Base-by-base conservation (phyloP, 2,888 invertebrate species). In the Amorpha juglandis region DNA sequence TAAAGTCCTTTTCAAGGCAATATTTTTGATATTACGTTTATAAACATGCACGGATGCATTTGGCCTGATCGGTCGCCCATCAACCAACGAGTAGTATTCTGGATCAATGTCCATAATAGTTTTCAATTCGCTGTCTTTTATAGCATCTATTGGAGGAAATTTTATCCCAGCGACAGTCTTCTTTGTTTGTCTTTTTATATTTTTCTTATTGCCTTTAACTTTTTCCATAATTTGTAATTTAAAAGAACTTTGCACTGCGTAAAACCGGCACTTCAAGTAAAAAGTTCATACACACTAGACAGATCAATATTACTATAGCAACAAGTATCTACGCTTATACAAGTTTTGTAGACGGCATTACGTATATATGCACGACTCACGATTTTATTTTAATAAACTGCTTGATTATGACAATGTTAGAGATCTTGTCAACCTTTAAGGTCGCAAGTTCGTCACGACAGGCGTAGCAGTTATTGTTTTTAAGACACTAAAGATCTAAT, bases 21-120 rank as follows among this genome's bases (percentile, higher is more conserved):
- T 78, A 55, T 91, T 84, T 74, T 92, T 91, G 47, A 93, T 89
- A 65, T 94, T 88, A 65, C 88, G 81, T 69, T 95, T 91, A 75
- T 96, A 96, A 63, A 92, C 87, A 50, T 88, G 80, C 63, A 94
- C 86, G 19, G 94, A 95, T 62, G 94, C 91, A 69, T 92, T 94
- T 47, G 94, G 93, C 65, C 91, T 88, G 48, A 95, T 93, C 3
- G 95, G 94, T 66, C 95, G 90, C 62, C 95, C 95, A 78, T 94
- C 93, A 0, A 95, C 89, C 73, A 95, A 87, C 0, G 94, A 91
- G 77, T 94, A 96, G 79, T 94, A 96, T n/a, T 94, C 89, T 0
- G 95, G 95, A 80, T 96, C 95, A 0, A 95, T 86, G 74, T 96
- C 95, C 35, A 94, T 82, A 67, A 95, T 94, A 6, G 95, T 94